Percentiles rank a stretch among this genome's conserved stretches.
Conservation (phyloP, 35 echinoderm and acorn worm species). For the Stichopus chloronotus region DNA sequence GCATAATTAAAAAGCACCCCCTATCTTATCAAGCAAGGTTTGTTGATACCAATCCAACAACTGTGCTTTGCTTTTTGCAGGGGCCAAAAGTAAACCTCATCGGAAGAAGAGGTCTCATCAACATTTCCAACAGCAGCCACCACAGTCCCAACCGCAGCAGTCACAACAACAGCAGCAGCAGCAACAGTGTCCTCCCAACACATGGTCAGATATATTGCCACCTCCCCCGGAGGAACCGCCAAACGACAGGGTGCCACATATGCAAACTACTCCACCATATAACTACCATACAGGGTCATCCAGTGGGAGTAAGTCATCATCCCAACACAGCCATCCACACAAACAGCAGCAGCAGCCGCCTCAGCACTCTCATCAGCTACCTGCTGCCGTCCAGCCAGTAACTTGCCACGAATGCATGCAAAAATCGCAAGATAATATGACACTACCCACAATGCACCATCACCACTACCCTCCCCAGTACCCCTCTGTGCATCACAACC, state of each 20-base stretch:
- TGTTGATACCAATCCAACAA: too few species aligned
- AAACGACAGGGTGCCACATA: not conserved
- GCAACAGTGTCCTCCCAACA: constrained; percentile 34
- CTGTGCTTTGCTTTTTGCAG: not conserved
- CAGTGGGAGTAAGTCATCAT: constrained; percentile 14
- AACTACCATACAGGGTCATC: constrained; percentile 58
- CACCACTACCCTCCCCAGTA: constrained; percentile 44
- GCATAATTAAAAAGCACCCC: too few species aligned
- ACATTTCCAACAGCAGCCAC: not conserved
- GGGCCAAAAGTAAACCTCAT: constrained; percentile 49
- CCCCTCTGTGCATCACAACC: constrained; percentile 30
- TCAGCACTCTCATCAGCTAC: not conserved
- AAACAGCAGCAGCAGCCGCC: not conserved
- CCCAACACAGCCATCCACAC: constrained; percentile 20
- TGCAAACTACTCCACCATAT: constrained; percentile 37
- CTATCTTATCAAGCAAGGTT: too few species aligned
- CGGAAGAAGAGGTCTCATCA: constrained; percentile 33
- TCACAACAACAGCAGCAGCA: constrained; percentile 20
- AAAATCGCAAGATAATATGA: constrained; percentile 49
- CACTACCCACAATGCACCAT: constrained; percentile 40
- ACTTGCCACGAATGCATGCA: constrained; percentile 63
- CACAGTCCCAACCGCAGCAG: not conserved
- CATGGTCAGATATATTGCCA: constrained; percentile 52
- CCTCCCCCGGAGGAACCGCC: constrained; percentile 48
- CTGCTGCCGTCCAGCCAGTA: constrained; percentile 14